phyloP scores from a whole-genome alignment of 2,113 vertebrate species.

The Nibea albiflora region DNA sequence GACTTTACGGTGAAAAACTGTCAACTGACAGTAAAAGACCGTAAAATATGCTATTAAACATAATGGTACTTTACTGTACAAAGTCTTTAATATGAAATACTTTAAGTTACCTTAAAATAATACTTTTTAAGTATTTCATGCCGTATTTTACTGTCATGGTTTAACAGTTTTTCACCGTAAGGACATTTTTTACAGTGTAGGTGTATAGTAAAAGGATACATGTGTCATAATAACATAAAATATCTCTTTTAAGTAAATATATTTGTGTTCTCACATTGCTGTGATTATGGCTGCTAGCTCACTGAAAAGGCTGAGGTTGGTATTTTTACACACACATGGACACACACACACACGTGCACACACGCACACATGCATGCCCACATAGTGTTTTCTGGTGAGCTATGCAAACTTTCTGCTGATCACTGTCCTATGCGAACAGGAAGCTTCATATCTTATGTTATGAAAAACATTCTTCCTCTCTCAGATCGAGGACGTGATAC shows the following conservation, averaged over 20 bases:
- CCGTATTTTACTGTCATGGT: no score
- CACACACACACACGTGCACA: background rate
- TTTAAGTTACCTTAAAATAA: no score
- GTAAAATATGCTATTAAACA: no score
- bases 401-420: constrained; percentile 64
- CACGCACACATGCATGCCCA: background rate
- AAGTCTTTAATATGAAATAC: no score
- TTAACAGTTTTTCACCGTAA: no score
- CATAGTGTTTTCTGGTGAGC: constrained; percentile 10
- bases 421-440: constrained; percentile 56
- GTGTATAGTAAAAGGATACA: no score
- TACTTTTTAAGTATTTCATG: no score
- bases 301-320: background rate
- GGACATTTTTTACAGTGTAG: no score
- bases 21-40: no score
- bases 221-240: no score
- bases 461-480: constrained; percentile 40
- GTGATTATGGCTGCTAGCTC: background rate
- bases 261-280: background rate
- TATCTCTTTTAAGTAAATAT: background rate
- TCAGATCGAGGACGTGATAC: constrained; percentile 30
- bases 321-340: background rate
- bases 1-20: no score
- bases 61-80: no score
- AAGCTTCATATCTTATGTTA: constrained; percentile 44